Conservation (phyloP, 2,113 vertebrate genomes). For the Argyrosomus japonicus region DNA sequence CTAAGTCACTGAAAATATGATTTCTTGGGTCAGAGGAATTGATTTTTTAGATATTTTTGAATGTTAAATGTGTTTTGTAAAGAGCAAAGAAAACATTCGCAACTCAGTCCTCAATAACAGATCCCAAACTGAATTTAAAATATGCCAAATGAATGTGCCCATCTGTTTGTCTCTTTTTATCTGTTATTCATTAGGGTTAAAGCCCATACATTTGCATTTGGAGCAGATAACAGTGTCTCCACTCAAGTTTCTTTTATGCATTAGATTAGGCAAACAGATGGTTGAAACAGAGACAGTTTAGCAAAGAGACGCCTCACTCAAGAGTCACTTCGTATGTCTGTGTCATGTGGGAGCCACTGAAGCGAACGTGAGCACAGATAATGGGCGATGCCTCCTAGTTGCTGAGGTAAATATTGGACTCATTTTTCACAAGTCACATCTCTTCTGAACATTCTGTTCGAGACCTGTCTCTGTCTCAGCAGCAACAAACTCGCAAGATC, state of each 20-base stretch:
- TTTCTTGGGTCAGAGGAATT: neutral
- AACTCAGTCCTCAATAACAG: neutral
- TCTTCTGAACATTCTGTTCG: no score
- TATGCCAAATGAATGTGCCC: neutral
- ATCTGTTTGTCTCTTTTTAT: neutral
- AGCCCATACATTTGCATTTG: neutral
- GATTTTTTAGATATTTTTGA: slow-evolving; percentile 10
- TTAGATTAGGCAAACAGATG: neutral
- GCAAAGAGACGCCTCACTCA: no score
- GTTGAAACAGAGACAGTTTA: no score
- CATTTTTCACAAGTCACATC: no score
- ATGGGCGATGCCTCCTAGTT: no score
- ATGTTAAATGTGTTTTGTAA: neutral
- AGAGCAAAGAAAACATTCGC: neutral
- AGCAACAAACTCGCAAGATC: no score
- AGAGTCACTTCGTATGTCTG: no score
- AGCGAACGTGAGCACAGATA: no score
- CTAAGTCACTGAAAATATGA: neutral
- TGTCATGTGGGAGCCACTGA: no score
- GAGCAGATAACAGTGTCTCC: neutral
- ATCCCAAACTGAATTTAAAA: neutral
- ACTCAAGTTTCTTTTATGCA: neutral
- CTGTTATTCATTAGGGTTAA: neutral
- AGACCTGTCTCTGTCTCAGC: no score
- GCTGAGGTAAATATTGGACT: no score